Conservation (phyloP, 2,113 vertebrate species). For the Castor canadensis region DNA sequence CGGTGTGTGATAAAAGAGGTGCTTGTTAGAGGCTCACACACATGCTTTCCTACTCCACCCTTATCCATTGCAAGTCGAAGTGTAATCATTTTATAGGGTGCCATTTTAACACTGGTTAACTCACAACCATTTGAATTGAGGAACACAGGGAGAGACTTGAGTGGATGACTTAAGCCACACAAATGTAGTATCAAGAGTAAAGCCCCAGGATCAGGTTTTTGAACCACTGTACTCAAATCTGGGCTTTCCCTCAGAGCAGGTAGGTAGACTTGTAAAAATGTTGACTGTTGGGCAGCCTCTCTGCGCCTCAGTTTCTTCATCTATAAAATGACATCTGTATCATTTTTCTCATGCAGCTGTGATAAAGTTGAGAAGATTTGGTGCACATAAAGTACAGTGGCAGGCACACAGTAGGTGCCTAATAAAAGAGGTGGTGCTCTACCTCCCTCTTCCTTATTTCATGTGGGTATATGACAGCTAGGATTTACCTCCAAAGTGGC, state of each 20-base stretch:
- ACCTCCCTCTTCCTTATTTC: background rate
- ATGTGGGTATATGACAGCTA: background rate
- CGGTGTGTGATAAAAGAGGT: background rate
- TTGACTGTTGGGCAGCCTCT: background rate
- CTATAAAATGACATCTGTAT: background rate
- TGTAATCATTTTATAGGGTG: background rate
- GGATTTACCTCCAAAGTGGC: background rate
- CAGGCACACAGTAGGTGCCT: background rate
- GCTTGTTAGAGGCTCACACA: background rate
- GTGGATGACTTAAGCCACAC: background rate
- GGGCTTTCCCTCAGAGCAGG: background rate
- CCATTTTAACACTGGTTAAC: background rate
- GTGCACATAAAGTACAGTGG: background rate
- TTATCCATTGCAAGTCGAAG: background rate
- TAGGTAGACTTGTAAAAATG: background rate
- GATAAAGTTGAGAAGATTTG: background rate
- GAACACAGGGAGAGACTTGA: background rate
- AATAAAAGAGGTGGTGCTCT: background rate
- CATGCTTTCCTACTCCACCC: background rate
- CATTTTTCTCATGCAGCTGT: background rate
- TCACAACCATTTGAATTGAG: background rate
- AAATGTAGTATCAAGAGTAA: background rate
- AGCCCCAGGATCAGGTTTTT: background rate
- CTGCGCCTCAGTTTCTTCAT: background rate
- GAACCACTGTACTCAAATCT: background rate